Conservation (phyloP, 2,113 vertebrate genomes). For the Poeciliopsis retropinna region DNA sequence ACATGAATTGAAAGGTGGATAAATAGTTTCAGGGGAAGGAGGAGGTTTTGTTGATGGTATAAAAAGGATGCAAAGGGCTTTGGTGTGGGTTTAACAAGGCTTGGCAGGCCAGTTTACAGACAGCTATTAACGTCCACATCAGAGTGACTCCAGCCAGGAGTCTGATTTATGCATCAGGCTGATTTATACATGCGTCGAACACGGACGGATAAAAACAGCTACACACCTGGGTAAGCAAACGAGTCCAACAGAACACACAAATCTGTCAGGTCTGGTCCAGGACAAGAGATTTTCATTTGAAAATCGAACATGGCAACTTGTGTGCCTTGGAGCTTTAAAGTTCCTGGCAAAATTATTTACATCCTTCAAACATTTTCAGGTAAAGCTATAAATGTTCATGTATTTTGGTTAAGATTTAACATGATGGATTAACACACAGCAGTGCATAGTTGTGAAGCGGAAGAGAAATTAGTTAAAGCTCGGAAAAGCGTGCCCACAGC, state of each 20-base stretch:
- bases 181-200: constrained; percentile 17
- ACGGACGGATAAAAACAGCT: constrained; percentile 18
- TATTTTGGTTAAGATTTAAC: too few relatives aligned
- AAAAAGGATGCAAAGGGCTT: constrained; percentile 57
- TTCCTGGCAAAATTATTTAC: too few relatives aligned
- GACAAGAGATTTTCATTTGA: not conserved
- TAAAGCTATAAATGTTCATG: too few relatives aligned
- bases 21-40: constrained; percentile 75
- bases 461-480: not conserved
- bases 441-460: too few relatives aligned
- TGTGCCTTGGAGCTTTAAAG: constrained; percentile 1
- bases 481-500: not conserved
- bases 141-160: constrained; percentile 40
- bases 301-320: constrained; percentile 7
- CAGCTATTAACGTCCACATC: constrained; percentile 54
- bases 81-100: constrained; percentile 55
- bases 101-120: constrained; percentile 65
- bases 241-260: constrained; percentile 6
- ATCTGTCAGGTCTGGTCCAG: not conserved
- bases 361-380: too few relatives aligned
- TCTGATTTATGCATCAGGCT: constrained; percentile 31
- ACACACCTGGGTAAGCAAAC: constrained; percentile 12
- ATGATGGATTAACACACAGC: too few relatives aligned
- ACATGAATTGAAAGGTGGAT: constrained; percentile 72
- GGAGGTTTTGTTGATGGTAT: constrained; percentile 67